Evolutionary conservation across 2,888 invertebrate species (phyloP), one percentile per base, ranked within the genome.

Genomic region (Conistra vaccinii): DNA sequence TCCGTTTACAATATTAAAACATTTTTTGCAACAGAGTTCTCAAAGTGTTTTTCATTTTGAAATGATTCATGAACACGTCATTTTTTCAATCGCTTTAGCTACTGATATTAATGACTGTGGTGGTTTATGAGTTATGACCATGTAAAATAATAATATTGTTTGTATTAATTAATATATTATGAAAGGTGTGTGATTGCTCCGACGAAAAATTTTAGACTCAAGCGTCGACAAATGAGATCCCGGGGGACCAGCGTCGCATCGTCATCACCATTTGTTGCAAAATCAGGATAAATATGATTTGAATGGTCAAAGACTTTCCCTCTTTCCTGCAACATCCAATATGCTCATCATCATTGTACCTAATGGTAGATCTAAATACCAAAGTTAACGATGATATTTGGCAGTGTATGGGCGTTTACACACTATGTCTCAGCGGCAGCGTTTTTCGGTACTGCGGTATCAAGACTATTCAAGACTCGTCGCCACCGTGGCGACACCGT

Each of bases 11-110:
- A 62, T 80, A 90, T 81, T 92, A 92, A 90, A 92, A 88, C 84
- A 80, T 73, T 78, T 89, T 91, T 89, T 92, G 89, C 92, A 92
- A 92, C 93, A 92, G 91, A 93, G 92, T 93, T 93, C 90, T 88
- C 89, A 89, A 90, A 88, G 91, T 85, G 80, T 79, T 89, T 92
- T 91, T 92, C 74, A 87, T 90, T 82, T 76, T 29, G 0, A 26
- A 26, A 35, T n/a, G 0, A 53, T 66, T 17, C 6, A 29, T 39
- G 3, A 63, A 23, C 10, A 12, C n/a, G 20, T n/a, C 9, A 5
- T 10, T 26, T 23, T 20, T 4, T 67, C 9, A 9, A 67, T 20
- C 1, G 60, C 12, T 26, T n/a, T 12, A 32, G 12, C 20, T 35
- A 35, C 29, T 23, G 23, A 12, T 17, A 62, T 20, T n/a, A 26